Conservation (phyloP, 2,797 vertebrate species). For the Pseudotriccus pelzelni region DNA sequence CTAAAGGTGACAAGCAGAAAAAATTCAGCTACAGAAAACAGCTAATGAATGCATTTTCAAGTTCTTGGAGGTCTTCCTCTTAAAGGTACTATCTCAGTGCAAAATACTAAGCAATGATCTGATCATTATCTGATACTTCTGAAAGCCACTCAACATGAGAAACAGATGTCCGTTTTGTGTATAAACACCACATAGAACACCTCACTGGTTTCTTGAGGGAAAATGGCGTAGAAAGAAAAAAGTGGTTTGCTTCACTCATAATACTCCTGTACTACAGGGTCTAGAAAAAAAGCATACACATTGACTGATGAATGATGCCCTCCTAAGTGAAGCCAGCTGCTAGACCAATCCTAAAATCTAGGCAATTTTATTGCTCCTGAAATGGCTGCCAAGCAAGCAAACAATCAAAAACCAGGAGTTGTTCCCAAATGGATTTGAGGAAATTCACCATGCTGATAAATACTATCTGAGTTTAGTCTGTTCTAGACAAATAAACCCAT, state of each 20-base stretch:
- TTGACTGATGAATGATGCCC: neutral
- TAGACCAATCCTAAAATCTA: neutral
- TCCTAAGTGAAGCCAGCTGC: neutral
- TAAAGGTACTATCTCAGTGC: neutral
- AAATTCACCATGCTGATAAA: neutral
- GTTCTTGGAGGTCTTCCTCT: neutral
- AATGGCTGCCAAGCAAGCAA: neutral
- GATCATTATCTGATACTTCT: neutral
- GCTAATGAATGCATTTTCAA: neutral
- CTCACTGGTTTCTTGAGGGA: neutral
- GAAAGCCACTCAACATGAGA: neutral
- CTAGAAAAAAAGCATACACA: neutral
- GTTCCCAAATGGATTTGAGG: neutral
- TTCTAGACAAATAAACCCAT: neutral
- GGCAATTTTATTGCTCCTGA: neutral
- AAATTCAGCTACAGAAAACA: neutral
- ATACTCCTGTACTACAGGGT: neutral
- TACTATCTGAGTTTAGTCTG: neutral
- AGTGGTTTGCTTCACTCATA: fast-evolving
- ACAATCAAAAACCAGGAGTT: neutral
- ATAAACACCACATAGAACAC: neutral
- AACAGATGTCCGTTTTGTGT: neutral
- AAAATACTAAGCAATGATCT: neutral
- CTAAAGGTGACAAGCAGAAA: neutral
- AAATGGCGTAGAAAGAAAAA: neutral